Evolutionary conservation across 2,113 vertebrate genomes (phyloP).

Genomic region (Micromys minutus): DNA sequence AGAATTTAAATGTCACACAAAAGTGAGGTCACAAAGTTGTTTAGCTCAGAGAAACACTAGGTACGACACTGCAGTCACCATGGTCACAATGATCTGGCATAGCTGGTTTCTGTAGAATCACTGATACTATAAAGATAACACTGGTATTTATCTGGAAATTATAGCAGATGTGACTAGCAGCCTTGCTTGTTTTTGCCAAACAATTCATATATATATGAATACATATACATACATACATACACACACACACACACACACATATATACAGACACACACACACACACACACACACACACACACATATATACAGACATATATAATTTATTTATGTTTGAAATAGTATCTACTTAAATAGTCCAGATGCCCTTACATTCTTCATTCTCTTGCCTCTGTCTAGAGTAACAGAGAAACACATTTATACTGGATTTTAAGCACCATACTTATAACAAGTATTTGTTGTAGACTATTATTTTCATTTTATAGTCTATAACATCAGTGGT

Average conservation of each 20-base stretch:
- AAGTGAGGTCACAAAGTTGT: not conserved
- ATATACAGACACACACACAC: no score
- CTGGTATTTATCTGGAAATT: not conserved
- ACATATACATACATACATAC: no score
- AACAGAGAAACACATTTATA: not conserved
- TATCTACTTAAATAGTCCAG: not conserved
- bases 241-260: not conserved
- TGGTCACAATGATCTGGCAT: not conserved
- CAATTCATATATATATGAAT: not conserved
- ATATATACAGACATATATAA: no score
- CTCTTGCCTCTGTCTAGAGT: not conserved
- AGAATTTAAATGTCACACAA: not conserved
- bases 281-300: no score
- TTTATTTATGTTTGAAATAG: not conserved
- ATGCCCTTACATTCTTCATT: not conserved
- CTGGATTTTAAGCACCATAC: not conserved
- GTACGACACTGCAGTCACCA: not conserved
- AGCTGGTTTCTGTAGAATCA: not conserved
- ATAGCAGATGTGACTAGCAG: not conserved
- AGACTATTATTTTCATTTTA: not conserved
- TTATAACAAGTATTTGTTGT: not conserved
- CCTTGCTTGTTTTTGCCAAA: not conserved
- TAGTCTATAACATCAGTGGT: not conserved
- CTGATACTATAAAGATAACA: not conserved
- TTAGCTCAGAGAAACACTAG: not conserved